phyloP scores from a whole-genome alignment of 2,888 invertebrate species.

The Frankliniella intonsa region DNA sequence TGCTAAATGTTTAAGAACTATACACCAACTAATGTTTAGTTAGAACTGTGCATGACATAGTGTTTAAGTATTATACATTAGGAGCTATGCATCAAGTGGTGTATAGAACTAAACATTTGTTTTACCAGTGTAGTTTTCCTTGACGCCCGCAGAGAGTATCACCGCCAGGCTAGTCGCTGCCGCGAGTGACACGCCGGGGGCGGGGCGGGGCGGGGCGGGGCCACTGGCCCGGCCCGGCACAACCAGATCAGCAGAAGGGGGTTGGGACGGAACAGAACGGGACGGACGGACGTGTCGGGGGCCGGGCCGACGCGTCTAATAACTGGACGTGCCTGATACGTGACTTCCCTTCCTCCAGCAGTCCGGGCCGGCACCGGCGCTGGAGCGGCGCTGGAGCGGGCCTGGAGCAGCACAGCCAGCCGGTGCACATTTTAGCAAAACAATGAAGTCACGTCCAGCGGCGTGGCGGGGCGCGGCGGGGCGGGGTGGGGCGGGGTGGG shows the following conservation, averaged over 20 bases:
- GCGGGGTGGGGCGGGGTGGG: neutral
- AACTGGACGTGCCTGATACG: conserved; percentile 6
- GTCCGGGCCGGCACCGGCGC: neutral
- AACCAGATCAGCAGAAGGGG: neutral
- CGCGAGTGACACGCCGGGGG: too few species aligned
- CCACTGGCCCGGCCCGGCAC: neutral
- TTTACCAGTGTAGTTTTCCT: too few species aligned
- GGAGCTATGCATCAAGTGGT: too few species aligned
- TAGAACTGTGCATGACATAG: too few species aligned
- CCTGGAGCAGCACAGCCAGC: neutral
- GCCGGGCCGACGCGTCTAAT: neutral
- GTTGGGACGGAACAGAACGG: too few species aligned
- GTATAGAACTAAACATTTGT: too few species aligned
- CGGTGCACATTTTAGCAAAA: neutral
- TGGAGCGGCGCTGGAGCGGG: neutral
- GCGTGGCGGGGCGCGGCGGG: neutral
- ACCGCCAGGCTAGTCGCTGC: too few species aligned
- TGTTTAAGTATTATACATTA: too few species aligned
- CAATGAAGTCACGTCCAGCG: conserved; percentile 4
- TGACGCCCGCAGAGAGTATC: too few species aligned
- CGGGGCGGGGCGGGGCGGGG: neutral
- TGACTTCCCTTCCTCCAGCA: conserved; percentile 1
- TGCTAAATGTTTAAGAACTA: too few species aligned
- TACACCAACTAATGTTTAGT: too few species aligned
- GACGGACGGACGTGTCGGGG: neutral